phyloP scores from a whole-genome alignment of 2,113 vertebrate species.

The Centrocercus urophasianus region DNA sequence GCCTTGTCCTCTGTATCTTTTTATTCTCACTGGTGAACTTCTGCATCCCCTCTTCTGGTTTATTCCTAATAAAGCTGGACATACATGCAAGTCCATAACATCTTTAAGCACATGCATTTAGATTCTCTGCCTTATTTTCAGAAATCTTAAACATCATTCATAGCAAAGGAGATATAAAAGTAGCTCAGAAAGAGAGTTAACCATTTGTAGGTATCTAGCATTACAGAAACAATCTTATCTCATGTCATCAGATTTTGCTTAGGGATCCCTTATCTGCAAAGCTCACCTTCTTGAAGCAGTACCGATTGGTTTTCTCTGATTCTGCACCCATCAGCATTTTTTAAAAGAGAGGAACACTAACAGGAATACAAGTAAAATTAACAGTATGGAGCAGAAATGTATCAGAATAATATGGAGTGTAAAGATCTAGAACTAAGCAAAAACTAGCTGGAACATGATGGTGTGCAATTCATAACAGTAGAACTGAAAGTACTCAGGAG shows the following conservation, averaged over 20 bases:
- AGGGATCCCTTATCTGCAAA: background rate
- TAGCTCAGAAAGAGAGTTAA: background rate
- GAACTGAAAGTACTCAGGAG: background rate
- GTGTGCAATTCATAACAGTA: background rate
- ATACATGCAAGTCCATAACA: background rate
- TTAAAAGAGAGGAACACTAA: background rate
- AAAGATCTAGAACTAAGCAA: background rate
- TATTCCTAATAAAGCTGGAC: background rate
- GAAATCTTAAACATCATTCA: background rate
- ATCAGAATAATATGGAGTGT: accelerated
- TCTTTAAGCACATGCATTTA: background rate
- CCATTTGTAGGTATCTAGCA: background rate
- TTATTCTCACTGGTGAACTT: background rate
- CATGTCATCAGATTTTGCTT: background rate
- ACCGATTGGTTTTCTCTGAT: background rate
- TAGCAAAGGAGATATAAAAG: background rate
- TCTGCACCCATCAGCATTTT: background rate
- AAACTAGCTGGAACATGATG: background rate
- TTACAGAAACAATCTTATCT: background rate
- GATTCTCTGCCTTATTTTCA: background rate
- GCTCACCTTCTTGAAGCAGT: background rate
- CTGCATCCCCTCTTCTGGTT: background rate
- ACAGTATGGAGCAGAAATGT: background rate
- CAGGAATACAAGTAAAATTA: background rate
- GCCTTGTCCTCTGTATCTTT: background rate